These are phyloP conservation scores for Macrobrachium rosenbergii DNA, from an alignment of 1,140 invertebrate genomes.

Conservation along the genomic window DNA sequence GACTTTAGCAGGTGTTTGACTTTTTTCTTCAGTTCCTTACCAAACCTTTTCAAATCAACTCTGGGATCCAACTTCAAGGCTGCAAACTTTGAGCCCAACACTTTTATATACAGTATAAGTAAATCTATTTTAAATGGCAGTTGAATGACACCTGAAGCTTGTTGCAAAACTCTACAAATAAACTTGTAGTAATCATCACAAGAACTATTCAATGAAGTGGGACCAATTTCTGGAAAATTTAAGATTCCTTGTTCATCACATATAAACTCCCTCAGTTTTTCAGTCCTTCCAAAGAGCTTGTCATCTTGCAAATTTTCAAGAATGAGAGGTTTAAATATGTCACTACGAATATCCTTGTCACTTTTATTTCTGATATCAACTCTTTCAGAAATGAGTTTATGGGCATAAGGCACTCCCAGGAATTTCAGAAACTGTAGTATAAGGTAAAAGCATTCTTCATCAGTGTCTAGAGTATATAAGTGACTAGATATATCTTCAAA, in stretches of 20 bases:
- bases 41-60: slow-evolving; percentile 41
- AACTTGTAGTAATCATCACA: slow-evolving; percentile 60
- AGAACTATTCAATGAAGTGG: slow-evolving; percentile 21
- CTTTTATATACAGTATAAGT: slow-evolving; percentile 66
- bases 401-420: slow-evolving; percentile 58
- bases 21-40: slow-evolving; percentile 70
- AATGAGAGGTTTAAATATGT: slow-evolving; percentile 41
- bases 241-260: slow-evolving; percentile 13
- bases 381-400: not conserved
- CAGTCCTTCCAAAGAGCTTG: slow-evolving; percentile 30
- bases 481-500: slow-evolving; percentile 71
- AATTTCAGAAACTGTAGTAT: slow-evolving; percentile 70
- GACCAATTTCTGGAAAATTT: slow-evolving; percentile 49
- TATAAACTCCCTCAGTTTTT: not conserved
- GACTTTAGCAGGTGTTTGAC: slow-evolving; percentile 70
- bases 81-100: slow-evolving; percentile 60
- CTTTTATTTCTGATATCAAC: not conserved
- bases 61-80: slow-evolving; percentile 22
- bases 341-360: slow-evolving; percentile 3
- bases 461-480: slow-evolving; percentile 68
- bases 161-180: slow-evolving; percentile 64
- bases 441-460: slow-evolving; percentile 68
- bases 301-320: slow-evolving; percentile 61
- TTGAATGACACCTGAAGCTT: slow-evolving; percentile 66
- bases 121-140: slow-evolving; percentile 63